A percentile compares a stretch with the other conserved stretches of the same genome.
These are phyloP conservation scores for Globodera rostochiensis DNA, from an alignment of 1,140 invertebrate genomes.

Conservation along the genomic window DNA sequence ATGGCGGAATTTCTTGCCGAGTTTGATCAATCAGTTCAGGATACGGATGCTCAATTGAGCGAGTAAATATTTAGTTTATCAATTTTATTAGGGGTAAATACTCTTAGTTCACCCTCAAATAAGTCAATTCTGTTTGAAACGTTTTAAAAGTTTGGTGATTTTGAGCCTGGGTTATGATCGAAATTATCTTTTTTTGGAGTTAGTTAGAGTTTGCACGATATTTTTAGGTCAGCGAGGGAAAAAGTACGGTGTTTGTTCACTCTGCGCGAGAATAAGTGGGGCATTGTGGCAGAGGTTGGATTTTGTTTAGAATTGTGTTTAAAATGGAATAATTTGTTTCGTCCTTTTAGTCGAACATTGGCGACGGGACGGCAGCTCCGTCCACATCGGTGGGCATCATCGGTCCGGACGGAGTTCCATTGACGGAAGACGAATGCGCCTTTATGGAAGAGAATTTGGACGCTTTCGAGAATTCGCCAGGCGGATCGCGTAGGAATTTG, in stretches of 20 bases:
- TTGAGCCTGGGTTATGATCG: no score
- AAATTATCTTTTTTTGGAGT: background rate
- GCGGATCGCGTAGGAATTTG: slow-evolving; percentile 14
- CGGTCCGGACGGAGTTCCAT: slow-evolving; percentile 39
- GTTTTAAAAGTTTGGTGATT: no score
- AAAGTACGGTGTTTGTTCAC: slow-evolving; percentile 30
- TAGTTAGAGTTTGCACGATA: background rate
- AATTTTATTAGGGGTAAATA: no score
- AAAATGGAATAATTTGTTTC: slow-evolving; percentile 3
- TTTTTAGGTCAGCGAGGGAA: slow-evolving; percentile 27
- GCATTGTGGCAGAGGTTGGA: slow-evolving; percentile 20
- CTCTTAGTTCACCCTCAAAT: no score
- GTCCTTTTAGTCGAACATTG: slow-evolving; percentile 6
- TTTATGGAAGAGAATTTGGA: slow-evolving; percentile 42
- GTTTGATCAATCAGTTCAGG: slow-evolving; percentile 1
- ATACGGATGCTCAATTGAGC: slow-evolving; percentile 12
- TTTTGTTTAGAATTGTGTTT: no score
- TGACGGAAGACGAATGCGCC: slow-evolving; percentile 37
- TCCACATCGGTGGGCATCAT: slow-evolving; percentile 28
- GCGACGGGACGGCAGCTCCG: background rate
- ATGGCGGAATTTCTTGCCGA: slow-evolving; percentile 12
- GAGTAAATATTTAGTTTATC: slow-evolving; percentile 10
- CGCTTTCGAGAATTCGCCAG: slow-evolving; percentile 29
- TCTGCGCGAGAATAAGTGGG: slow-evolving; percentile 40
- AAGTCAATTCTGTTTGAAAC: no score